Conservation (phyloP, 2,888 invertebrate species). For the Zhengitettix transpicula region DNA sequence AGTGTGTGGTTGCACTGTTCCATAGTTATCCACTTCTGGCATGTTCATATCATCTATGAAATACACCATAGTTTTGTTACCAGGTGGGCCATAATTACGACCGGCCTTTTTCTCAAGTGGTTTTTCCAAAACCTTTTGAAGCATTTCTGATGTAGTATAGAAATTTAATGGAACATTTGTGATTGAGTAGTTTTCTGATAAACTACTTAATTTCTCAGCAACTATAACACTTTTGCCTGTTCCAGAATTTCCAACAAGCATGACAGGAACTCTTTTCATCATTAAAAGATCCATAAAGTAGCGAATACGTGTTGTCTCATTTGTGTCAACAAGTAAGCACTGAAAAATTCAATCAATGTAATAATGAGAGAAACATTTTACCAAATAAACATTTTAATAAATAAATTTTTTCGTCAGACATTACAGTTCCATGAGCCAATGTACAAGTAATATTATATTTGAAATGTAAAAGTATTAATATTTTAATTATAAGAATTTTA, state of each 20-base stretch:
- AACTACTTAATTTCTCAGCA: conserved; percentile 55
- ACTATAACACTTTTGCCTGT: conserved; percentile 88
- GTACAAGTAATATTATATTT: too few species aligned
- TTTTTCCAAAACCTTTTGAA: conserved; percentile 74
- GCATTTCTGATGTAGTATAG: conserved; percentile 85
- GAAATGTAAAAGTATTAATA: too few species aligned
- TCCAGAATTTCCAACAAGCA: conserved; percentile 81
- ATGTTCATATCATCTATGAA: conserved; percentile 95
- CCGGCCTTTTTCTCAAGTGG: conserved; percentile 92
- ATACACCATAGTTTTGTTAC: conserved; percentile 81
- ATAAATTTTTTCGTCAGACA: too few species aligned
- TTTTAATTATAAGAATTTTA: too few species aligned
- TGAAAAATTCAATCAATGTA: conserved; percentile 21
- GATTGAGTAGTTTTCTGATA: conserved; percentile 62
- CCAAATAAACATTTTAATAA: too few species aligned
- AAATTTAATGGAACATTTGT: conserved; percentile 89
- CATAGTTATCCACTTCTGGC: conserved; percentile 90
- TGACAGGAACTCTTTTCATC: conserved; percentile 60
- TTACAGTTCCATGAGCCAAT: too few species aligned
- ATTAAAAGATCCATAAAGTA: conserved; percentile 80
- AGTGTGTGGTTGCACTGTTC: conserved; percentile 90
- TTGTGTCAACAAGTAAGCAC: conserved; percentile 72
- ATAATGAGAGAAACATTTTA: too few species aligned
- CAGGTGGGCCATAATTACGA: conserved; percentile 81
- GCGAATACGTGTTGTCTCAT: conserved; percentile 71